Conservation (phyloP, 2,113 vertebrate species). For the Sylvietta virens region DNA sequence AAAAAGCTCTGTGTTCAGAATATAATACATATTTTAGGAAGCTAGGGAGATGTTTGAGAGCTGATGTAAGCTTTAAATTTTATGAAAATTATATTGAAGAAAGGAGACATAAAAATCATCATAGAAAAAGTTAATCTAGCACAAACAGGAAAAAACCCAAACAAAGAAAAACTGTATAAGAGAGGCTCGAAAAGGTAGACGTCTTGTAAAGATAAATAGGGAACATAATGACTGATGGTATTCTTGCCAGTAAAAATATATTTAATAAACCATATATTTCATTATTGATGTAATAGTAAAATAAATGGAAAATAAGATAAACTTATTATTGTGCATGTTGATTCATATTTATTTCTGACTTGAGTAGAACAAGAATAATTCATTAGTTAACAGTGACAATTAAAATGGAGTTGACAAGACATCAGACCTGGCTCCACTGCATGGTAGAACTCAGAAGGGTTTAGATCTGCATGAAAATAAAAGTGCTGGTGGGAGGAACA, state of each 20-base stretch:
- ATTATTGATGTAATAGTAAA: background rate
- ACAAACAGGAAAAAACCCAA: background rate
- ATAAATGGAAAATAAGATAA: background rate
- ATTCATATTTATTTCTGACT: background rate
- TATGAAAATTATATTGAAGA: background rate
- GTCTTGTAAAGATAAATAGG: background rate
- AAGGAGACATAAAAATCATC: background rate
- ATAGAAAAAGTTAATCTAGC: background rate
- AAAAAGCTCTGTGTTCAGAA: background rate
- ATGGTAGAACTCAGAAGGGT: background rate
- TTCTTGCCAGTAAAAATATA: background rate
- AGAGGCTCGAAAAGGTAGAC: background rate
- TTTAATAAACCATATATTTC: background rate
- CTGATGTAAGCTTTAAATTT: background rate
- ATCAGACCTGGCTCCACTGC: background rate
- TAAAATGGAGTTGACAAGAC: background rate
- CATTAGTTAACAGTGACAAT: background rate
- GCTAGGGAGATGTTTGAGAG: background rate
- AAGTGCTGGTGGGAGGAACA: background rate
- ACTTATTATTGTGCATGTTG: background rate
- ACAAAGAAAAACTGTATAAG: background rate
- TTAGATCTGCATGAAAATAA: background rate
- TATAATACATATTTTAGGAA: constrained; percentile 1
- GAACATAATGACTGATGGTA: background rate
- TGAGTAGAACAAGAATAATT: background rate